A percentile compares a stretch with the other conserved stretches of the same genome.
These are phyloP conservation scores for Erebia aethiops DNA, from an alignment of 2,888 invertebrate genomes.

Conservation along the genomic window DNA sequence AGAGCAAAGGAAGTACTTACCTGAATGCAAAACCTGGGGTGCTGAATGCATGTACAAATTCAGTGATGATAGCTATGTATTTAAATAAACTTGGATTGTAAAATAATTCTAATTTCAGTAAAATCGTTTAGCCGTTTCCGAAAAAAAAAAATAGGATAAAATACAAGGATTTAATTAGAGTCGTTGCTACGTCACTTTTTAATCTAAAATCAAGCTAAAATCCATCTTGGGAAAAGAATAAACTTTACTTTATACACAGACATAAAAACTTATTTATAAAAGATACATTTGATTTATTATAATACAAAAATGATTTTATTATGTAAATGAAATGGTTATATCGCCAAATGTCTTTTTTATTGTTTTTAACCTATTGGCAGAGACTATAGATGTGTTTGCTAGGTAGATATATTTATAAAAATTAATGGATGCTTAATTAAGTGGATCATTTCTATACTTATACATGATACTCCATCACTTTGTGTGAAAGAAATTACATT, in stretches of 20 bases:
- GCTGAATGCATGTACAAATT: no score
- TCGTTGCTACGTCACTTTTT: background rate
- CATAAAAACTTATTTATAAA: conserved; percentile 6
- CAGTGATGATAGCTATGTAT: no score
- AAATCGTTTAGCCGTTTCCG: no score
- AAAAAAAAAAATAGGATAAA: no score
- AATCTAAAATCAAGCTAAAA: background rate
- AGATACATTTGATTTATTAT: conserved; percentile 5
- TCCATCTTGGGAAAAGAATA: background rate
- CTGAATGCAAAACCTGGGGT: no score
- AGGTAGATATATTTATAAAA: background rate
- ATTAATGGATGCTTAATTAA: conserved; percentile 6
- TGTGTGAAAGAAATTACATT: background rate
- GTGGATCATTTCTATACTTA: conserved; percentile 3
- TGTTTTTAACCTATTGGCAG: background rate
- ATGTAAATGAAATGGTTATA: conserved; percentile 13
- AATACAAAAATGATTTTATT: conserved; percentile 13
- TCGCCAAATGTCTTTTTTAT: conserved; percentile 6
- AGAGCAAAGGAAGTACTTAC: no score
- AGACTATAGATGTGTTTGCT: background rate
- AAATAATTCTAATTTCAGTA: no score
- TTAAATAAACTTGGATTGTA: no score
- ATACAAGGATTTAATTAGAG: no score
- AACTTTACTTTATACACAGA: conserved; percentile 2
- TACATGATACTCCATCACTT: background rate